Percentiles rank a stretch among this genome's conserved stretches.
Conservation (phyloP, 2,113 vertebrate genomes). For the Ammospiza nelsoni region DNA sequence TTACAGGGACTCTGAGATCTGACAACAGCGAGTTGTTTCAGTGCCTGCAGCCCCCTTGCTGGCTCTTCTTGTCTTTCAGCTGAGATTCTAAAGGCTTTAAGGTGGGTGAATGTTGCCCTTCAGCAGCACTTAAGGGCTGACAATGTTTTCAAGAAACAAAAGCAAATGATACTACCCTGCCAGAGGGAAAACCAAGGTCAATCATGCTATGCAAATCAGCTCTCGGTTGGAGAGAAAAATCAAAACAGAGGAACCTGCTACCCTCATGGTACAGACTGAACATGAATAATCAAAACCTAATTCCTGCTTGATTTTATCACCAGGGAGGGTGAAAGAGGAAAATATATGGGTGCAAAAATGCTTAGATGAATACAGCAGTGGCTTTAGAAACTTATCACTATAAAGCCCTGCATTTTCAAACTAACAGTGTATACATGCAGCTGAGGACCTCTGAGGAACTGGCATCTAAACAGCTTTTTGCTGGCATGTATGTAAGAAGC, state of each 20-base stretch:
- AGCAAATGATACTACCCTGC: background rate
- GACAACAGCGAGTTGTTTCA: background rate
- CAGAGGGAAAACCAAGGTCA: constrained; percentile 57
- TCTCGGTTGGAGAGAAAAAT: constrained; percentile 46
- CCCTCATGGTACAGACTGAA: background rate
- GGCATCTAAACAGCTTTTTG: background rate
- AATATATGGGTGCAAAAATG: background rate
- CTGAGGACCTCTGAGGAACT: background rate
- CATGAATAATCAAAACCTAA: constrained; percentile 59
- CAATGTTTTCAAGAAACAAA: background rate
- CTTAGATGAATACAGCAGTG: background rate
- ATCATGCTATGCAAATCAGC: constrained; percentile 54
- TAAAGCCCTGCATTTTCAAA: background rate
- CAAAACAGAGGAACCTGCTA: constrained; percentile 41
- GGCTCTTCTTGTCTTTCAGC: background rate
- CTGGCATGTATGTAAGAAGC: background rate
- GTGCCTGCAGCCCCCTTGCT: background rate
- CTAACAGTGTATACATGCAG: background rate
- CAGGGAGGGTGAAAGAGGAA: background rate
- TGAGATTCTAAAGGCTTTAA: background rate
- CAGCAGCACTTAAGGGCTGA: constrained; percentile 30
- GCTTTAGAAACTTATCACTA: background rate
- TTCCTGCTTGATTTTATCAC: constrained; percentile 43
- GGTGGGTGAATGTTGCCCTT: constrained; percentile 9
- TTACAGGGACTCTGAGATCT: background rate